Conservation (phyloP, 2,888 invertebrate genomes). For the Bellardia pandia region DNA sequence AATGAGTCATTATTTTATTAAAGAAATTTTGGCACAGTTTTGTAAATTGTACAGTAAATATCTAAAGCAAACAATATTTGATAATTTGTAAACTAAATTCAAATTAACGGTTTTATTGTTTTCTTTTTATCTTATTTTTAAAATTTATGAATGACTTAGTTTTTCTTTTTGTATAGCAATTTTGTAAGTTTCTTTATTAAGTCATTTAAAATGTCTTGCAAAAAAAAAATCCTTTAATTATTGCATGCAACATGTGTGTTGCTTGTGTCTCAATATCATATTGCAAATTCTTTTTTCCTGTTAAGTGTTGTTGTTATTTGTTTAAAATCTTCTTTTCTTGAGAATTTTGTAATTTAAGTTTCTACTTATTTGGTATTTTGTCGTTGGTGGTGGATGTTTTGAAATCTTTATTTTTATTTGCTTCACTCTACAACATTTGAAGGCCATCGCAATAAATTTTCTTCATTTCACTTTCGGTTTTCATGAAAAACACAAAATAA, state of each 20-base stretch:
- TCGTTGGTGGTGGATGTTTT: constrained; percentile 45
- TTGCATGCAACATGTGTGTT: constrained; percentile 65
- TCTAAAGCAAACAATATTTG: neutral
- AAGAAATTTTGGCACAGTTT: constrained; percentile 67
- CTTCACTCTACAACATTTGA: constrained; percentile 42
- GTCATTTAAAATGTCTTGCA: neutral
- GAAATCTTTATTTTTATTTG: constrained; percentile 48
- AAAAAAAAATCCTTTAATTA: constrained; percentile 31
- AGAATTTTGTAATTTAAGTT: constrained; percentile 63
- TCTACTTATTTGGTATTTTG: constrained; percentile 6
- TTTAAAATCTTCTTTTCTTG: constrained; percentile 41
- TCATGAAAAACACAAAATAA: constrained; percentile 6
- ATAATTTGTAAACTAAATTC: neutral
- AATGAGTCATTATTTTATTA: constrained; percentile 57
- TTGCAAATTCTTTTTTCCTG: constrained; percentile 54
- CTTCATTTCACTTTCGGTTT: constrained; percentile 57
- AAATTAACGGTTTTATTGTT: constrained; percentile 22
- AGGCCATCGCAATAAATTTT: constrained; percentile 58
- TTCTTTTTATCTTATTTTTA: neutral
- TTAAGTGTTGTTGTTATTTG: constrained; percentile 16
- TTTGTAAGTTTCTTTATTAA: constrained; percentile 4
- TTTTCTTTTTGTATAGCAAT: neutral
- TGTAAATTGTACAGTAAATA: neutral
- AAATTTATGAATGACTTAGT: neutral
- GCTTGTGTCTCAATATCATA: constrained; percentile 34